A percentile compares a stretch with the other conserved stretches of the same genome.
phyloP scores from a whole-genome alignment of 2,113 vertebrate genomes.

The Grus americana region DNA sequence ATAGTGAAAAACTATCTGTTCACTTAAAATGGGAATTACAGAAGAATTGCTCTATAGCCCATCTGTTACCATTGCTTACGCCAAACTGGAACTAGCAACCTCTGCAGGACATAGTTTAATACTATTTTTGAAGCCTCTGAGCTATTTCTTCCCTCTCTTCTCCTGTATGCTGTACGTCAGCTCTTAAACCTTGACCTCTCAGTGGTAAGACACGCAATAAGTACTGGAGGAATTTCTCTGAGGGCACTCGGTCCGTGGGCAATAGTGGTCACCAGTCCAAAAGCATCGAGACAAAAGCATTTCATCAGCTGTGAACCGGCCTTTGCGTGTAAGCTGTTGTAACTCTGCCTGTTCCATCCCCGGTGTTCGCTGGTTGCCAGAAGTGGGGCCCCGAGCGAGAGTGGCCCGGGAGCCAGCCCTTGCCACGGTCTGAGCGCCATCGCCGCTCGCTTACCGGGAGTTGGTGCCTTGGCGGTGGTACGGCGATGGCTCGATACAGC shows the following conservation, averaged over 20 bases:
- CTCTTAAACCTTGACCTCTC: constrained; percentile 18
- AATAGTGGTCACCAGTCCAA: constrained; percentile 9
- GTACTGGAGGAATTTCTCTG: constrained; percentile 8
- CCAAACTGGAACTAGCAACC: not conserved
- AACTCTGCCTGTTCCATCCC: not conserved
- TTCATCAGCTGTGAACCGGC: constrained; percentile 17
- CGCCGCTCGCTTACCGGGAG: not conserved
- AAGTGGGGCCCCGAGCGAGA: not conserved
- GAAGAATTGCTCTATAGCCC: not conserved
- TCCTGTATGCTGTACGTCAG: not conserved
- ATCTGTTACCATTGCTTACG: not conserved
- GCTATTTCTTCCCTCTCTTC: not conserved
- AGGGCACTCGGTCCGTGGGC: not conserved
- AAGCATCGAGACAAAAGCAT: constrained; percentile 29
- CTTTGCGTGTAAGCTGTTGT: not conserved
- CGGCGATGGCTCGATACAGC: not conserved
- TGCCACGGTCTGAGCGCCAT: not conserved
- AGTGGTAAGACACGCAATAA: not conserved
- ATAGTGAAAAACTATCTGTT: not conserved
- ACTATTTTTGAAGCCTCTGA: not conserved
- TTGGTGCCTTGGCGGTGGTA: not conserved
- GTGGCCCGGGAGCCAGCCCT: not conserved
- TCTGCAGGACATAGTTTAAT: not conserved
- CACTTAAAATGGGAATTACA: not conserved
- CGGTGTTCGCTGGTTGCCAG: not conserved